Evolutionary conservation across 2,797 vertebrate genomes (phyloP).

Genomic region (Coluber constrictor): DNA sequence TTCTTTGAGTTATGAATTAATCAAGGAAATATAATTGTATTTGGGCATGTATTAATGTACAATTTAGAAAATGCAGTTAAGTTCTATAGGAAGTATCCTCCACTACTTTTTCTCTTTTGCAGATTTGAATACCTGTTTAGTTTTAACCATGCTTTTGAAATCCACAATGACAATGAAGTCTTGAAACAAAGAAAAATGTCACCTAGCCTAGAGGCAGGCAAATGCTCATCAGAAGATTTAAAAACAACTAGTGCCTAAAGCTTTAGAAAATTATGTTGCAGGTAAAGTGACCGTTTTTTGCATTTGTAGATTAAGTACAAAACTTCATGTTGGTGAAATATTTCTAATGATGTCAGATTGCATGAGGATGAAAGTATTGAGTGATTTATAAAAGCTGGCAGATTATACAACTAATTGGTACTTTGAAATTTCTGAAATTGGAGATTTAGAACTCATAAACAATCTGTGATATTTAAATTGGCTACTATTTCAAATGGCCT

Average conservation of each 20-base stretch:
- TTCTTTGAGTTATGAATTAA: not conserved
- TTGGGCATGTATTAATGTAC: not conserved
- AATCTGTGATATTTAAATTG: conserved; percentile 1
- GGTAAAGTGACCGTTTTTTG: conserved; percentile 62
- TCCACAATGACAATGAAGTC: conserved; percentile 83
- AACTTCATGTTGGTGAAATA: conserved; percentile 18
- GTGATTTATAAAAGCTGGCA: not conserved
- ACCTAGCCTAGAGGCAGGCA: conserved; percentile 80
- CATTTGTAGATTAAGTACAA: not conserved
- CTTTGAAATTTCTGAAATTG: conserved; percentile 4
- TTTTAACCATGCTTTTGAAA: conserved; percentile 87
- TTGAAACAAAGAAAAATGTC: conserved; percentile 87
- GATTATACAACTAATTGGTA: not conserved
- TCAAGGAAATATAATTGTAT: not conserved
- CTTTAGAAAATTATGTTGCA: conserved; percentile 80
- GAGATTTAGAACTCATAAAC: conserved; percentile 14
- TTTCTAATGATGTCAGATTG: conserved; percentile 1
- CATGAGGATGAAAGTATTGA: not conserved
- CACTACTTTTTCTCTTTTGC: conserved; percentile 37
- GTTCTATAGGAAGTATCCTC: conserved; percentile 10
- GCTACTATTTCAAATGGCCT: conserved; percentile 14
- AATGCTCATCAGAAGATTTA: conserved; percentile 78
- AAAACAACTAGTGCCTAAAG: conserved; percentile 79
- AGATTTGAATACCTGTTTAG: conserved; percentile 89
- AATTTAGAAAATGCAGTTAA: conserved; percentile 7